These are phyloP conservation scores for Phalloptychus januarius DNA, from an alignment of 2,797 vertebrate species.

Conservation along the genomic window DNA sequence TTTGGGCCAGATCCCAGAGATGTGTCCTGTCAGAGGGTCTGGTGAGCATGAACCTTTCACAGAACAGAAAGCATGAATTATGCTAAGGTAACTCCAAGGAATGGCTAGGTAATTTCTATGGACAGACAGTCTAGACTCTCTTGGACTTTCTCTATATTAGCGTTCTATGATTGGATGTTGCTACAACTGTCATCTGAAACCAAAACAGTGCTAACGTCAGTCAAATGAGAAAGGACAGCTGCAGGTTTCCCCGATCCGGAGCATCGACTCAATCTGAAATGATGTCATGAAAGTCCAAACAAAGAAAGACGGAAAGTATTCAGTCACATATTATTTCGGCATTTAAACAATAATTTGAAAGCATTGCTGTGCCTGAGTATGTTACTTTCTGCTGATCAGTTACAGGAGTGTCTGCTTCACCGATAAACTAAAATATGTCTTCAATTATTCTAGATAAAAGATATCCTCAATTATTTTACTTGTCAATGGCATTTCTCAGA, in stretches of 20 bases:
- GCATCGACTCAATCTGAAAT: conserved; percentile 42
- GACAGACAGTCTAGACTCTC: neutral
- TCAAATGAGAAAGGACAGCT: conserved; percentile 6
- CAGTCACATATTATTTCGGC: conserved; percentile 48
- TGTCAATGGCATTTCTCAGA: no score
- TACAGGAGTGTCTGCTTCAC: conserved; percentile 24
- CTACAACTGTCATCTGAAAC: no score
- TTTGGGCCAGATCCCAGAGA: conserved; percentile 88
- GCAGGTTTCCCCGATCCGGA: conserved; percentile 10
- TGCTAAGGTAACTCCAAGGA: neutral
- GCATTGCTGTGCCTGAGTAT: conserved; percentile 41
- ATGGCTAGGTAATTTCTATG: neutral
- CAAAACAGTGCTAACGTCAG: neutral
- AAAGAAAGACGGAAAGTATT: conserved; percentile 54
- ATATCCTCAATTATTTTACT: conserved; percentile 3
- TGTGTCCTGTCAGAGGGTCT: conserved; percentile 93
- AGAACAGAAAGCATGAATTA: conserved; percentile 4
- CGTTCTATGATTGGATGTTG: neutral
- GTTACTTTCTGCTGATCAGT: conserved; percentile 42
- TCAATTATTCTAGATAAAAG: conserved; percentile 20
- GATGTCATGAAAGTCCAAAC: conserved; percentile 55
- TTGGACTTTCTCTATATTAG: neutral
- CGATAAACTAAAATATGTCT: conserved; percentile 1
- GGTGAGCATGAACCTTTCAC: conserved; percentile 79
- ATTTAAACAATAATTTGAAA: conserved; percentile 34